Conservation (phyloP, 2,888 invertebrate species). For the Tachina grossa region DNA sequence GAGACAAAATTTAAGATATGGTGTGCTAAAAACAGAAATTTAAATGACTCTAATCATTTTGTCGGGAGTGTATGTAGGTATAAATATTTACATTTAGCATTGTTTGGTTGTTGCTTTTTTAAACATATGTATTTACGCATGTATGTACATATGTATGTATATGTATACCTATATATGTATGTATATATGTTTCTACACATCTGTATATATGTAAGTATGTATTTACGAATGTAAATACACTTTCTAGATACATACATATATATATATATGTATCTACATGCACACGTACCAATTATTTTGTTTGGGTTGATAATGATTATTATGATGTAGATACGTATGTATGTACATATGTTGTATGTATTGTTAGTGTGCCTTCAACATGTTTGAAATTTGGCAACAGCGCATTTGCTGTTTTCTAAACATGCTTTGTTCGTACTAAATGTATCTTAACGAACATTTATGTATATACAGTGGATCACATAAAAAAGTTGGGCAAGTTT, state of each 20-base stretch:
- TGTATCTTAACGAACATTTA: background rate
- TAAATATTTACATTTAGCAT: background rate
- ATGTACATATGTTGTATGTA: conserved; percentile 1
- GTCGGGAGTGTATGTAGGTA: too few relatives aligned
- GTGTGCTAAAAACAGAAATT: too few relatives aligned
- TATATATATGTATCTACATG: background rate
- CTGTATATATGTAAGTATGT: background rate
- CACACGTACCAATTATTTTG: background rate
- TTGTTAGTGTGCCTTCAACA: conserved; percentile 59
- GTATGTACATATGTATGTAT: conserved; percentile 1
- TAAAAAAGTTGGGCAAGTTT: too few relatives aligned
- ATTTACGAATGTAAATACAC: background rate
- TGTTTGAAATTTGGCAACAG: conserved; percentile 65
- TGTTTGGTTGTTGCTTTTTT: background rate
- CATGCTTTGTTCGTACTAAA: background rate
- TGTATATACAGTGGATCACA: too few relatives aligned
- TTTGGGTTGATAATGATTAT: conserved; percentile 12
- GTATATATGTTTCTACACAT: background rate
- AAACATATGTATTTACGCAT: background rate
- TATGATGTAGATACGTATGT: background rate
- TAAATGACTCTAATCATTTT: too few relatives aligned
- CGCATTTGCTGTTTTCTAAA: conserved; percentile 28
- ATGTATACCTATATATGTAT: conserved; percentile 1
- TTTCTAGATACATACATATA: background rate
- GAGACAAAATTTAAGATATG: too few relatives aligned